Base-by-base conservation (phyloP, 2,888 invertebrate genomes). In the Dioctria rufipes region DNA sequence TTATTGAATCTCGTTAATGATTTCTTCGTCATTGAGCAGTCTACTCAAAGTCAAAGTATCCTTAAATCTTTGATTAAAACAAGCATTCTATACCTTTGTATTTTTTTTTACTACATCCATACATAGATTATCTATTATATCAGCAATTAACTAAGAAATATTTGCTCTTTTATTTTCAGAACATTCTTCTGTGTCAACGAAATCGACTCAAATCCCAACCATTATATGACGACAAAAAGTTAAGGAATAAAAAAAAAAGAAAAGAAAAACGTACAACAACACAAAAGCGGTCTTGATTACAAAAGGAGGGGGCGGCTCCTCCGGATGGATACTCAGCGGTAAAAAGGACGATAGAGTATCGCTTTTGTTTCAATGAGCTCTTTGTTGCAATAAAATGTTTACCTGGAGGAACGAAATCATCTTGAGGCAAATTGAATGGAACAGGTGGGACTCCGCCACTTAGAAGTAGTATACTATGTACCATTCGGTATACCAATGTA, bases 351-450 rank as follows among this genome's bases (percentile, higher is more conserved):
- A 75, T 49, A 60, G 40, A 54, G 25, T 49, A 13, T 78, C 78
- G 60, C 63, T 79, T 25, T 79, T 79, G 67, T 79, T 79, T 60
- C 58, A 67, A 80, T 60, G 75, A 80, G 66, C 54, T 49, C 63
- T 67, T 49, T 75, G 66, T 54, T 81, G 77, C 81, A 81, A 82
- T 81, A 82, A 81, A 82, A 82, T 81, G 81, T 80, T 82, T 82
- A 78, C 63, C 65, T 25, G 25, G 25, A 49, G 40, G 37, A 78
- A 4, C 78, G 63, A 77, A 77, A 63, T 77, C 63, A 77, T 63
- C 63, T 63, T 63, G 63, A 63, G 80, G 80, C 78, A 77, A 77
- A 77, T 77, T 77, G 77, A 77, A 77, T 77, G 77, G 77, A 77
- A 77, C 77, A 77, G 77, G 77, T 77, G 61, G 77, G 77, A 46